These are phyloP conservation scores for Leucophenga maculata DNA, from an alignment of 2,888 invertebrate species.

Conservation along the genomic window DNA sequence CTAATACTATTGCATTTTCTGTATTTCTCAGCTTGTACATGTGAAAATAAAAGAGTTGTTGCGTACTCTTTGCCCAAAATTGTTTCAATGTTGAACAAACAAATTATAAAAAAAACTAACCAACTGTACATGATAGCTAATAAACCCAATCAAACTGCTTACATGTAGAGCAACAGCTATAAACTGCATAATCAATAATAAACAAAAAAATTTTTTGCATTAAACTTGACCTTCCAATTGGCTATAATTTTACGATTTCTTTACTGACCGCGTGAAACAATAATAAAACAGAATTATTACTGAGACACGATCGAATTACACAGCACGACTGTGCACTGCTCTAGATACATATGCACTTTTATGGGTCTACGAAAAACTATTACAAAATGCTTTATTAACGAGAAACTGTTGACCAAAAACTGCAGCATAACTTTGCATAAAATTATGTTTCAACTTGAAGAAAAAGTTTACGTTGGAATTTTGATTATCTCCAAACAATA, in stretches of 20 bases:
- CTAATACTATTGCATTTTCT: too few relatives aligned
- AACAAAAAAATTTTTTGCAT: neutral
- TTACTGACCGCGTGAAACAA: too few relatives aligned
- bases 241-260: neutral
- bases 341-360: neutral
- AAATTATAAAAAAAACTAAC: too few relatives aligned
- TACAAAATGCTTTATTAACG: too few relatives aligned
- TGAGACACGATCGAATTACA: neutral
- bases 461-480: neutral
- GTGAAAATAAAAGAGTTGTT: too few relatives aligned
- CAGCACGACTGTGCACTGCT: neutral
- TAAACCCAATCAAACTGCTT: too few relatives aligned
- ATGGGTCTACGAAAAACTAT: conserved; percentile 27
- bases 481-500: neutral
- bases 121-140: too few relatives aligned
- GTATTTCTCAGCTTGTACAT: too few relatives aligned
- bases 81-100: too few relatives aligned
- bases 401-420: neutral
- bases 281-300: too few relatives aligned
- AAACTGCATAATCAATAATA: neutral
- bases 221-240: conserved; percentile 15
- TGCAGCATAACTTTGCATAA: neutral
- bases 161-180: neutral
- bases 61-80: too few relatives aligned
- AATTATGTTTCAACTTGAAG: neutral